Base-by-base conservation (phyloP, 2,113 vertebrate species). In the Sylvia atricapilla region DNA sequence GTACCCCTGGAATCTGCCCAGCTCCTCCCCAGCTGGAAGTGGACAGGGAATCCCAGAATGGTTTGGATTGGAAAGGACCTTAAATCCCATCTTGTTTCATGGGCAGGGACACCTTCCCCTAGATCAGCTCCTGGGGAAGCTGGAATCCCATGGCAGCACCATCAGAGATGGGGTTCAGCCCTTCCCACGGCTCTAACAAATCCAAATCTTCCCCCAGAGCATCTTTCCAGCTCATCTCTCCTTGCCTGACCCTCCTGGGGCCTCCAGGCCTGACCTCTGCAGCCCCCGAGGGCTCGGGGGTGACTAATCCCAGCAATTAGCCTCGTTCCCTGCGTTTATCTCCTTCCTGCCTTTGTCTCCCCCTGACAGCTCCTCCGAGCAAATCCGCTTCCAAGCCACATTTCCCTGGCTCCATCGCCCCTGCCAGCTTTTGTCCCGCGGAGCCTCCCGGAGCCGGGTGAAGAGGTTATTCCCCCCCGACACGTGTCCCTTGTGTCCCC, bases 311-410 rank as follows among this genome's bases (percentile, higher is more conserved):
- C 82, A 87, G 78, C 88, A 95, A 94, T 94, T 68, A 87, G 37
- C 92, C 85, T 27, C 28, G 5, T 82, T 95, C 62, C 50, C 82
- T 23, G 30, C 53, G 1, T 83, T 90, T 68, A 68, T 76, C 90
- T 10, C 4, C 92, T 93, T 89, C 96, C 89, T 95, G 96, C 93
- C 96, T 96, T 95, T 95, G 96, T 96, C 49, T 85, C 6, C 28
- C 78, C 5, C n/a, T 50, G 59, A 86, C 91, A 91, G 73, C 89
- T 76, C 13, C 93, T 70, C 76, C 0, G 2, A 60, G 44, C 81
- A 64, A 78, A 78, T 50, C 67, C 20, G 30, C 62, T 59, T 15
- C 75, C 31, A 44, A 44, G 87, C 90, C 87, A 4, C 90, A 68
- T 56, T 74, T 68, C 86, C 90, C 78, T 3, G 62, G 58, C 84